A percentile compares a stretch with the other conserved stretches of the same genome.
These are phyloP conservation scores for Malthinus seriepunctatus DNA, from an alignment of 2,888 invertebrate genomes.

Conservation along the genomic window DNA sequence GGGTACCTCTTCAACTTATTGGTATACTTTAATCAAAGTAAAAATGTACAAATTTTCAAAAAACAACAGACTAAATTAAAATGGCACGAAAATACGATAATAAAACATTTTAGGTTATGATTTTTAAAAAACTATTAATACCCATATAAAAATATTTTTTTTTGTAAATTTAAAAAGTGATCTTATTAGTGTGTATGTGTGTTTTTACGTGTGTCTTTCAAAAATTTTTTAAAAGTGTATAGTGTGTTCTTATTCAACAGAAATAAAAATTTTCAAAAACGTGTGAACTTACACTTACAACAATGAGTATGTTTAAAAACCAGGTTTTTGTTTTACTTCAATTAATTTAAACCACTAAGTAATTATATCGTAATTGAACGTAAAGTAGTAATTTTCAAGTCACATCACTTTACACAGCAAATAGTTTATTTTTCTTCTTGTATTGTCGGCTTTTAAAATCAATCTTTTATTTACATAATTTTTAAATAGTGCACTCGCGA, in stretches of 20 bases:
- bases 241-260: neutral
- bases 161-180: slow-evolving; percentile 23
- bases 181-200: neutral
- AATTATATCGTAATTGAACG: slow-evolving; percentile 25
- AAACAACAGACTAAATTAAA: slow-evolving; percentile 18
- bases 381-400: slow-evolving; percentile 31
- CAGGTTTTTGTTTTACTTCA: slow-evolving; percentile 34
- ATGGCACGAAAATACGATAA: slow-evolving; percentile 28
- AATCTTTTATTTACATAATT: neutral
- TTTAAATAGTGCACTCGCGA: slow-evolving; percentile 14
- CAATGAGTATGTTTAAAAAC: slow-evolving; percentile 34
- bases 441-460: neutral
- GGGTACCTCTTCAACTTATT: too few species aligned
- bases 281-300: slow-evolving; percentile 33
- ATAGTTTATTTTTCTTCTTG: too few species aligned
- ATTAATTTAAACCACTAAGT: slow-evolving; percentile 32
- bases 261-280: slow-evolving; percentile 11
- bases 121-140: slow-evolving; percentile 17
- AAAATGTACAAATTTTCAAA: slow-evolving; percentile 1
- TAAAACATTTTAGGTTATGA: slow-evolving; percentile 8
- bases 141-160: slow-evolving; percentile 29
- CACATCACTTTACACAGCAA: slow-evolving; percentile 33
- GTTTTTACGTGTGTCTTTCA: too few species aligned
- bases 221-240: slow-evolving; percentile 3
- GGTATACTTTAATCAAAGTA: neutral